Conservation (phyloP, 1,140 invertebrate genomes). For the Anadara kagoshimensis region DNA sequence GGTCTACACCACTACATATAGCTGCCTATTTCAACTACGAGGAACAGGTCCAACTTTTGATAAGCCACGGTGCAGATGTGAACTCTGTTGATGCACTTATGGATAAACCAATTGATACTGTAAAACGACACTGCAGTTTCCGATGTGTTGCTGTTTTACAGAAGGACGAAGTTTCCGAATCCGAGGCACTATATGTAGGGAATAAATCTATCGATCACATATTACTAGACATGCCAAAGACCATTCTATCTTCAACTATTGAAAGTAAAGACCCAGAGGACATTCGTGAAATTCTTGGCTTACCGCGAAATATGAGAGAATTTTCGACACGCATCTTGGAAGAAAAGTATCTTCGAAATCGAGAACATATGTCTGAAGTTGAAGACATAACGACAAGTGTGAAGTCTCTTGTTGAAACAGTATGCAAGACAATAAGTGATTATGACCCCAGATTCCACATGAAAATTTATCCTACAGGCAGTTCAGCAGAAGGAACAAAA, state of each 20-base stretch:
- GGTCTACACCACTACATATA: constrained; percentile 24
- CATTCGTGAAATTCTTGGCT: background rate
- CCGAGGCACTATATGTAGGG: background rate
- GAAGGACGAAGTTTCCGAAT: background rate
- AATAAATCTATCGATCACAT: constrained; percentile 4
- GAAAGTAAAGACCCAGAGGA: background rate
- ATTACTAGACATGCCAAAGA: constrained; percentile 19
- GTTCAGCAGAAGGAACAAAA: constrained; percentile 27
- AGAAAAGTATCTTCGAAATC: background rate
- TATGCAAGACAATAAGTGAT: background rate
- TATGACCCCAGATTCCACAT: constrained; percentile 24
- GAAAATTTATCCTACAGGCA: constrained; percentile 17
- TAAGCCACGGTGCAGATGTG: constrained; percentile 2
- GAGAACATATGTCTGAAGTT: constrained; percentile 1
- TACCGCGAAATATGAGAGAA: background rate
- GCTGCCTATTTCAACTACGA: constrained; percentile 21
- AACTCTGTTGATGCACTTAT: background rate
- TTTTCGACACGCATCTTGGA: background rate
- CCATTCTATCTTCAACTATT: constrained; percentile 1
- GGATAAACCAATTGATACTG: constrained; percentile 20
- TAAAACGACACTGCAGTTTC: constrained; percentile 13
- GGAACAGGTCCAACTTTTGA: constrained; percentile 21
- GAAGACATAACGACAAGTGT: background rate
- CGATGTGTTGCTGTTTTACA: background rate
- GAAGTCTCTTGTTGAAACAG: background rate